phyloP scores from a whole-genome alignment of 2,113 vertebrate genomes.

The Silurus meridionalis region DNA sequence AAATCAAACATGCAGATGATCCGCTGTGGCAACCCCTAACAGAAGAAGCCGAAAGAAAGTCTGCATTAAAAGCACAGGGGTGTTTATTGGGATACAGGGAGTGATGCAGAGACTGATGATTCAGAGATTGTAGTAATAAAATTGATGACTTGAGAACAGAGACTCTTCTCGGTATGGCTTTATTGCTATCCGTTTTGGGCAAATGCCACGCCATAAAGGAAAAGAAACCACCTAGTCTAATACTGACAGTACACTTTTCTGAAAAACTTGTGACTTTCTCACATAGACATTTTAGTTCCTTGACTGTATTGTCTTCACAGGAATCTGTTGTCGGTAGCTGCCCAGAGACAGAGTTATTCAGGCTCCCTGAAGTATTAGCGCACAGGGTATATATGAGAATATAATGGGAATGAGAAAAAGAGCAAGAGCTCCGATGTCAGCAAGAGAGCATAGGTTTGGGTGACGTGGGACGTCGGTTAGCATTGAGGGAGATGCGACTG shows the following conservation, averaged over 20 bases:
- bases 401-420: not conserved
- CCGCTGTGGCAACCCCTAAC: no score
- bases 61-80: not conserved
- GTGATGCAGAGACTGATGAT: not conserved
- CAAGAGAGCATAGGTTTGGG: not conserved
- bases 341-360: not conserved
- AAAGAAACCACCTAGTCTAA: not conserved
- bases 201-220: not conserved
- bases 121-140: not conserved
- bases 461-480: slow-evolving; percentile 56
- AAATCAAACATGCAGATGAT: no score
- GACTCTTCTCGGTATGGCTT: not conserved
- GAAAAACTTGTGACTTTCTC: not conserved
- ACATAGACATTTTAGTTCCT: not conserved
- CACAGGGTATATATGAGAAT: no score
- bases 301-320: not conserved
- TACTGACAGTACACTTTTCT: not conserved
- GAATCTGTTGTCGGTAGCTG: no score
- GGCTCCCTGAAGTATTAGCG: not conserved
- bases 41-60: no score
- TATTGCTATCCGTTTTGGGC: not conserved
- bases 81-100: not conserved
- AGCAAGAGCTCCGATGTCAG: not conserved
- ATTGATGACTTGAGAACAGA: not conserved
- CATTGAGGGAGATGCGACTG: slow-evolving; percentile 57